Conservation (phyloP, 2,797 vertebrate genomes). For the Thamnophis elegans region DNA sequence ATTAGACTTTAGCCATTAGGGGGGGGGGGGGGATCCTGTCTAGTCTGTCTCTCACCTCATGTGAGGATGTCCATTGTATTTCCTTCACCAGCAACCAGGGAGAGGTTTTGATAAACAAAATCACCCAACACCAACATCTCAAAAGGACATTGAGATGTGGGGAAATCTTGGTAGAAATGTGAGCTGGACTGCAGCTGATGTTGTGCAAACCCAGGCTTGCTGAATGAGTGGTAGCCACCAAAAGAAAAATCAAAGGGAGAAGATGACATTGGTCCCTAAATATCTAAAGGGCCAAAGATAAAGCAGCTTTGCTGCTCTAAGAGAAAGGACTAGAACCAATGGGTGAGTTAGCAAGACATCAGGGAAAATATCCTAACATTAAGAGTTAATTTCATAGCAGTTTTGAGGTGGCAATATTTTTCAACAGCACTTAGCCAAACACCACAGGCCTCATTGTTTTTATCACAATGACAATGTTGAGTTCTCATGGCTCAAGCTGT, state of each 20-base stretch:
- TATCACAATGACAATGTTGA: neutral
- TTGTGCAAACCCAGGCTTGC: neutral
- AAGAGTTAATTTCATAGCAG: neutral
- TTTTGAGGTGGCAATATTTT: neutral
- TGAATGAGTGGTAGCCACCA: neutral
- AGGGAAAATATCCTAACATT: neutral
- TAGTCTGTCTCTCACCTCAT: neutral
- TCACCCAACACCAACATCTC: neutral
- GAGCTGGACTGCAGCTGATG: neutral
- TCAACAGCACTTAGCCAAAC: neutral
- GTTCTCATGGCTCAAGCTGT: neutral
- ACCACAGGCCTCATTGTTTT: neutral
- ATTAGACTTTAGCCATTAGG: neutral
- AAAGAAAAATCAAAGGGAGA: neutral
- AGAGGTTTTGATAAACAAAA: neutral
- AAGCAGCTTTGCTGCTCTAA: neutral
- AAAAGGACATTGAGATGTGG: neutral
- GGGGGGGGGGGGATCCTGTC: neutral
- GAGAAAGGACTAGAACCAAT: neutral
- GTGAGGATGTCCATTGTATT: neutral
- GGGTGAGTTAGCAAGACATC: neutral
- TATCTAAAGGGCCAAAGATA: neutral
- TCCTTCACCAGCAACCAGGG: neutral
- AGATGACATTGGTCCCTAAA: neutral
- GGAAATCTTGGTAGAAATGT: neutral